These are phyloP conservation scores for Aix galericulata DNA, from an alignment of 2,113 vertebrate species.

Conservation along the genomic window DNA sequence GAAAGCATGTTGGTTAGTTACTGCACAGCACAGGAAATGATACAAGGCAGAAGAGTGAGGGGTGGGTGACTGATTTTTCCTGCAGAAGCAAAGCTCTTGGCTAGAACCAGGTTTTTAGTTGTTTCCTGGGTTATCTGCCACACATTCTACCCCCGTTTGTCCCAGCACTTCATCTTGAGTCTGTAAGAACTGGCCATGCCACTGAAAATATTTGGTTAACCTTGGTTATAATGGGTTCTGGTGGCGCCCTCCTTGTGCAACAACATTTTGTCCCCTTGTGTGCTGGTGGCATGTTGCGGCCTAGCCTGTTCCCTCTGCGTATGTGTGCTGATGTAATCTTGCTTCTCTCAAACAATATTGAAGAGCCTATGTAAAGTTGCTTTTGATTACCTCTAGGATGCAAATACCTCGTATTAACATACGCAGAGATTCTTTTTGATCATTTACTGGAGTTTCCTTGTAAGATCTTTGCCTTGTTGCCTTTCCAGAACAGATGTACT, in stretches of 20 bases:
- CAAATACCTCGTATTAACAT: accelerated
- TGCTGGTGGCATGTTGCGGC: accelerated
- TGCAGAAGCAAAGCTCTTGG: not conserved
- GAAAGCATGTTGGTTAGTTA: accelerated
- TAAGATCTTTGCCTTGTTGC: not conserved
- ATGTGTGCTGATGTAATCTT: accelerated
- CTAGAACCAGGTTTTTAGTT: not conserved
- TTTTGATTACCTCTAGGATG: not conserved
- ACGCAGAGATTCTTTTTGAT: accelerated
- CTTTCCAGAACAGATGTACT: not conserved
- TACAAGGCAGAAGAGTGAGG: not conserved
- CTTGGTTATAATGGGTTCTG: accelerated
- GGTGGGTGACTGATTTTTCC: accelerated
- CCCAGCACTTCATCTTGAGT: not conserved
- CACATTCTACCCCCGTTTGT: accelerated
- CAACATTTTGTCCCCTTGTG: not conserved
- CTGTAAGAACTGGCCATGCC: not conserved
- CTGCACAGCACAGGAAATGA: not conserved
- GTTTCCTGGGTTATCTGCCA: not conserved
- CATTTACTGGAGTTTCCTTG: not conserved
- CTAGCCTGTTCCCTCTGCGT: not conserved
- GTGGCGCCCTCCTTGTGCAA: accelerated
- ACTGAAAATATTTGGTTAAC: not conserved
- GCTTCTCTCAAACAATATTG: not conserved
- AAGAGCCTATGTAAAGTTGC: accelerated